phyloP scores from a whole-genome alignment of 2,113 vertebrate species.

The Alethe diademata region DNA sequence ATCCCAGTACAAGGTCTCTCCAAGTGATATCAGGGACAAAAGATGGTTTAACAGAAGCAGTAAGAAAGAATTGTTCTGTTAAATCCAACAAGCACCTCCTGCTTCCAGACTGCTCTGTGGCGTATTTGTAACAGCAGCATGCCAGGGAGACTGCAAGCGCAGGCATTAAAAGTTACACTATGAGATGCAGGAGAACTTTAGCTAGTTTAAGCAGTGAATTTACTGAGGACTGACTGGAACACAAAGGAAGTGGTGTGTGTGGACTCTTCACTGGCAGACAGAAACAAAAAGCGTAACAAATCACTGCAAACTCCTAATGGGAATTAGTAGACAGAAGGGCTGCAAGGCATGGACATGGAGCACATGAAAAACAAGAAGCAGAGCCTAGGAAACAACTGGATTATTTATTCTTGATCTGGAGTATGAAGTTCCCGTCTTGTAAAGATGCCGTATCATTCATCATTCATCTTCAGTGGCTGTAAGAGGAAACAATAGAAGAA shows the following conservation, averaged over 20 bases:
- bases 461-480: background rate
- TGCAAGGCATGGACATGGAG: background rate
- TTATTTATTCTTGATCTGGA: background rate
- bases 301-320: background rate
- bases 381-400: background rate
- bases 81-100: background rate
- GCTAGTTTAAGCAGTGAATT: background rate
- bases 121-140: background rate
- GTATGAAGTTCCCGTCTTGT: background rate
- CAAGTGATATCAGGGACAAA: background rate
- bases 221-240: background rate
- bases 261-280: background rate
- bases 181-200: background rate
- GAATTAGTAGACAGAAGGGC: background rate
- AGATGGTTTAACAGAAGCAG: background rate
- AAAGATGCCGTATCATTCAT: background rate
- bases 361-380: background rate
- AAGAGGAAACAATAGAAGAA: background rate
- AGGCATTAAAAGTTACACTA: background rate
- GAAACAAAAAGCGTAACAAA: conserved; percentile 21
- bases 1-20: background rate
- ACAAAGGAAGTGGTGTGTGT: background rate
- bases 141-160: background rate
- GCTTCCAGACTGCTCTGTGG: background rate
- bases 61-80: background rate